These are phyloP conservation scores for Trichacis sp. DNA, from an alignment of 2,888 invertebrate genomes.

Conservation along the genomic window DNA sequence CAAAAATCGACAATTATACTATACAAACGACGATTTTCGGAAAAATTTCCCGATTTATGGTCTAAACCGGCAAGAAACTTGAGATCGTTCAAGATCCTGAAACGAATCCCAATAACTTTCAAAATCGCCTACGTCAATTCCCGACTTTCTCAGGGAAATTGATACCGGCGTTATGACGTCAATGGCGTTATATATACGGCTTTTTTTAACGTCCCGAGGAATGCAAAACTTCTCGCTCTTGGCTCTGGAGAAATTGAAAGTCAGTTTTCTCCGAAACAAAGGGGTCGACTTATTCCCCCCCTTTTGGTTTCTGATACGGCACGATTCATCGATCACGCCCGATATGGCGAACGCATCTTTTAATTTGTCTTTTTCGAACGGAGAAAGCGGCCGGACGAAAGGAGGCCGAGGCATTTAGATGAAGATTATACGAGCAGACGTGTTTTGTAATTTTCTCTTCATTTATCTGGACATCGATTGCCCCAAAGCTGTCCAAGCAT, in stretches of 20 bases:
- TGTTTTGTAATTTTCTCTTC: constrained; percentile 37
- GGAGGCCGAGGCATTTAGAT: constrained; percentile 56
- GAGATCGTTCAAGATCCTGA: not conserved
- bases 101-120: not conserved
- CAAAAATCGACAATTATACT: too few species aligned
- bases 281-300: constrained; percentile 27
- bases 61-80: too few species aligned
- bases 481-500: constrained; percentile 30
- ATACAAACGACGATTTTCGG: too few species aligned
- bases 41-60: too few species aligned
- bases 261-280: constrained; percentile 42
- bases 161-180: constrained; percentile 4
- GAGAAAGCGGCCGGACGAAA: constrained; percentile 59
- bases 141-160: constrained; percentile 5
- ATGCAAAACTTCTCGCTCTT: not conserved
- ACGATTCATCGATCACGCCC: constrained; percentile 39
- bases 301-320: constrained; percentile 39
- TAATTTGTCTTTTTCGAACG: constrained; percentile 46
- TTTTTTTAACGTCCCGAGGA: not conserved
- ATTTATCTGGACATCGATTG: constrained; percentile 36
- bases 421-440: constrained; percentile 46
- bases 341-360: constrained; percentile 36
- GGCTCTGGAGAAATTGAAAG: constrained; percentile 41
- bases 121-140: constrained; percentile 2
- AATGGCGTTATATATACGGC: not conserved